Conservation (phyloP, 2,888 invertebrate genomes). For the Lochmaea capreae region DNA sequence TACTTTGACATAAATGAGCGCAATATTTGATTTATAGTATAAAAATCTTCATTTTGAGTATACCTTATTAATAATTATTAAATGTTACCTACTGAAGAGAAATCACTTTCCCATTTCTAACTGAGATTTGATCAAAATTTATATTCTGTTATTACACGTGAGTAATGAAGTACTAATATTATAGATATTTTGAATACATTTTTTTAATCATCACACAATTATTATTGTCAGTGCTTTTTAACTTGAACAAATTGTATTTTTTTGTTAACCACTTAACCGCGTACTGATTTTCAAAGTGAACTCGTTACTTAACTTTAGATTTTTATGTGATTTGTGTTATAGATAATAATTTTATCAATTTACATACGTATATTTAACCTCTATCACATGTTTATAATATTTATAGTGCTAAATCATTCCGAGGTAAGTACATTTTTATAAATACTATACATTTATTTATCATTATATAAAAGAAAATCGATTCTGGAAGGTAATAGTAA, state of each 20-base stretch:
- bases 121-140: not conserved
- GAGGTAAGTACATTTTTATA: not conserved
- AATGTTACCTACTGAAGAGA: no score
- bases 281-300: no score
- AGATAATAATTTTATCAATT: slow-evolving; percentile 4
- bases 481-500: not conserved
- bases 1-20: no score
- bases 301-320: not conserved
- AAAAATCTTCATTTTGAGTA: no score
- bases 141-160: not conserved
- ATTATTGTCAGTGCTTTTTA: not conserved
- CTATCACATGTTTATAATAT: not conserved
- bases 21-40: no score
- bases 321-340: not conserved
- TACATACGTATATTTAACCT: not conserved
- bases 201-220: no score
- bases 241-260: not conserved
- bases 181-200: not conserved
- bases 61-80: no score
- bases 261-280: no score
- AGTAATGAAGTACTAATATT: not conserved
- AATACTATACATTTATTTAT: not conserved
- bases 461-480: no score
- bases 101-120: not conserved
- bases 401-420: not conserved